Conservation (phyloP, 2,113 vertebrate species). For the Edolisoma coerulescens region DNA sequence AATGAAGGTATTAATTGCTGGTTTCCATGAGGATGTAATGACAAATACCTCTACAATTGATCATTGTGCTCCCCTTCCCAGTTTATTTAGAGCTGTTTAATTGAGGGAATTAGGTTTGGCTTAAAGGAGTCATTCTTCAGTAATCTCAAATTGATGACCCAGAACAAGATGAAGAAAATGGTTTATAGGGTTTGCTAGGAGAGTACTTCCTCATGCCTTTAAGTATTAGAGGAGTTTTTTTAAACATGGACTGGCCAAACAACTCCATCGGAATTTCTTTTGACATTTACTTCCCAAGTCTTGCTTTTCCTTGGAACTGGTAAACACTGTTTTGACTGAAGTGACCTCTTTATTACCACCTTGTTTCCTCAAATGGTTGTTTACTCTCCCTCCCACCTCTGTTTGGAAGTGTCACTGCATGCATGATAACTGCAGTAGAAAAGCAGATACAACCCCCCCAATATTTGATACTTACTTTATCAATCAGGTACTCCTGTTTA, state of each 20-base stretch:
- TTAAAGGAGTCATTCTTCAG: background rate
- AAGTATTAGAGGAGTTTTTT: background rate
- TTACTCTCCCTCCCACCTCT: background rate
- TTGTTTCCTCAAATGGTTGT: background rate
- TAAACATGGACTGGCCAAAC: rapidly evolving
- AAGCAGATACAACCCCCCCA: background rate
- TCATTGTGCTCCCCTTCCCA: background rate
- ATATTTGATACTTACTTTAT: conserved; percentile 63
- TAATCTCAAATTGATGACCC: background rate
- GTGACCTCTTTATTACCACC: background rate
- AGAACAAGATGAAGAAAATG: background rate
- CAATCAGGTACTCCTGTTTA: conserved; percentile 75
- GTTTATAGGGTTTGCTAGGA: background rate
- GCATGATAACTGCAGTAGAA: background rate
- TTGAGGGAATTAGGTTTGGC: background rate
- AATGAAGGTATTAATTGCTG: background rate
- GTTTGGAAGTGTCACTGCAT: background rate
- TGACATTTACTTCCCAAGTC: background rate
- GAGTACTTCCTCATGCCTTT: background rate
- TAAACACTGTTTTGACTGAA: background rate
- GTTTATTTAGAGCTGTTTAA: background rate
- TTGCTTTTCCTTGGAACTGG: background rate
- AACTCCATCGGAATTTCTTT: background rate
- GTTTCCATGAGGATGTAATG: background rate
- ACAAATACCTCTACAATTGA: background rate